Evolutionary conservation across 64 coral and sea anemone species (phyloP), one percentile per base, ranked within the genome.

Genomic region (Pocillopora damicornis): DNA sequence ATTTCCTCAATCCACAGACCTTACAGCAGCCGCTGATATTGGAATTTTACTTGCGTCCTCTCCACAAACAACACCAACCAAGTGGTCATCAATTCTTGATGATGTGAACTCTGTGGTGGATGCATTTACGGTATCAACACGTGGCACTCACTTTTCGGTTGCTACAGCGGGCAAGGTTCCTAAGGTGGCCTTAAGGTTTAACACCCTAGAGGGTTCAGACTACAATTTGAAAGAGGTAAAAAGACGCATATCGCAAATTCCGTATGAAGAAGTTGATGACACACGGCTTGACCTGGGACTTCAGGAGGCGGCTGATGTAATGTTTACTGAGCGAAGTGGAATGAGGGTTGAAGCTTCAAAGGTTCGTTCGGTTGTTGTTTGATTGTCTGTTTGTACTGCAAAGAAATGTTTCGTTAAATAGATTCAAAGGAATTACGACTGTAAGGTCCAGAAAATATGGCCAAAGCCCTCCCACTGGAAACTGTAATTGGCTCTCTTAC

Each of bases 21-120:
- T 79, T 13, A 51, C 90, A 45, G 14, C 60, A 15, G 69, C 74
- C 71, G 82, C 77, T n/a, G 90, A 91, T 79, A 75, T 91, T 80
- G 90, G 90, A 16, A 59, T 91, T 68, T 77, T 91, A 35, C 74
- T 91, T 73, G 82, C 81, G 20, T 83, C 90, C 13, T 91, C 90
- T 60, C 61, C 90, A 87, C 59, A 83, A 76, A 91, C 90, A 45
- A 91, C 90, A 61, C 90, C 90, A 30, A 20, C 83, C 34, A 86
- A 85, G 79, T 91, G 90, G 90, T 79, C 14, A 9, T 77, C 62
- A 58, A 76, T 91, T 15, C 74, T 91, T 9, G 63, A 64, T 66
- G 59, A 86, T 58, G 90, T 80, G 5, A 91, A 80, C 63, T 71
- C 81, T 11, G 73, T 91, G 20, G 90, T 87, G 60, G 75, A 87